Evolutionary conservation across 2,113 vertebrate species (phyloP).

Genomic region (Parus major): DNA sequence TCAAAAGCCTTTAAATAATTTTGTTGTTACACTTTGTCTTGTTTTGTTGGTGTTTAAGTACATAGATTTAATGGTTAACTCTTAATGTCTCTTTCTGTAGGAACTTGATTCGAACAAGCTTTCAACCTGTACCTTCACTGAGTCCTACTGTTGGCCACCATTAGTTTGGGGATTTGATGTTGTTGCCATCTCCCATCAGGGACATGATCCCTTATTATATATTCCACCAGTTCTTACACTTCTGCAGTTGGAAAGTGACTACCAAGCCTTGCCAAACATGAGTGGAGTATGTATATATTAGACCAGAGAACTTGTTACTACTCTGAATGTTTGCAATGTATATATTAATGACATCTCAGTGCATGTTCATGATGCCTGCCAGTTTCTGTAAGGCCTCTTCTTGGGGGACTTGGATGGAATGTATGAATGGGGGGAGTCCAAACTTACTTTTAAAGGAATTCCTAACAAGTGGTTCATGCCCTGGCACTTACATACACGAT

Average conservation of each 20-base stretch:
- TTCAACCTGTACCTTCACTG: constrained; percentile 64
- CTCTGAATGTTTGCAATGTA: neutral
- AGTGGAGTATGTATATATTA: constrained; percentile 79
- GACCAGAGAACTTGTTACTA: neutral
- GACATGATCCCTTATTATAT: constrained; percentile 83
- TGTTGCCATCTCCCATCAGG: constrained; percentile 75
- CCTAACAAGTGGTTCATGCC: neutral
- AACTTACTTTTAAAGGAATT: neutral
- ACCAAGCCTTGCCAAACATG: constrained; percentile 61
- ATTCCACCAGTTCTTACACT: constrained; percentile 84
- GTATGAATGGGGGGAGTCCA: neutral
- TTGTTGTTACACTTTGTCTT: neutral
- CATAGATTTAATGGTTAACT: neutral
- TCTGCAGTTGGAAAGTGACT: constrained; percentile 69
- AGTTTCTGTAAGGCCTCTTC: neutral
- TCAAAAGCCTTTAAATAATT: neutral
- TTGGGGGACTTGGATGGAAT: neutral
- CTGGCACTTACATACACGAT: neutral
- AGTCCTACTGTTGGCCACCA: constrained; percentile 87
- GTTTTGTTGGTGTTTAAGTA: neutral
- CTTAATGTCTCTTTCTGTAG: constrained; percentile 64
- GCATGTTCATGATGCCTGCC: neutral
- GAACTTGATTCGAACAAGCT: constrained; percentile 70
- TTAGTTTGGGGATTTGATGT: constrained; percentile 83
- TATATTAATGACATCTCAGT: neutral